Percentiles rank a stretch among this genome's conserved stretches.
phyloP scores from a whole-genome alignment of 2,113 vertebrate genomes.

The Alces alces region DNA sequence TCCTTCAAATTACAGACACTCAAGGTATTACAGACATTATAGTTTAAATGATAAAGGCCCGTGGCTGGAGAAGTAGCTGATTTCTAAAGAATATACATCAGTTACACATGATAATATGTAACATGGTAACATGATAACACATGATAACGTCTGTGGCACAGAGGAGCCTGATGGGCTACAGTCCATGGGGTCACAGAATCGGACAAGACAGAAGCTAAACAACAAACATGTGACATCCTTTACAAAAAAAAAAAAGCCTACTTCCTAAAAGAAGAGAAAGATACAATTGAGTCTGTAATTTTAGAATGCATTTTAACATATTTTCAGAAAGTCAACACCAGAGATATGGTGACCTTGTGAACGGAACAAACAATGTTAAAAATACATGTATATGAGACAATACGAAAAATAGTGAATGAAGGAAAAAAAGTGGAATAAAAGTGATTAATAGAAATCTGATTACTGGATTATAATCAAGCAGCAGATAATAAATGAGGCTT shows the following conservation, averaged over 20 bases:
- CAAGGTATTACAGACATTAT: background rate
- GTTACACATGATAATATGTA: background rate
- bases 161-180: background rate
- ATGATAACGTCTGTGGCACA: background rate
- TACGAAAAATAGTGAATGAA: background rate
- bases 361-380: background rate
- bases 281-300: background rate
- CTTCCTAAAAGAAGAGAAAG: background rate
- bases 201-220: background rate
- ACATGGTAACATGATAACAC: background rate
- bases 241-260: background rate
- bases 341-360: background rate
- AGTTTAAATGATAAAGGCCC: background rate
- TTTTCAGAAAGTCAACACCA: background rate
- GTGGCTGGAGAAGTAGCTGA: background rate
- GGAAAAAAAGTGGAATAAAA: background rate
- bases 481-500: slow-evolving; percentile 28
- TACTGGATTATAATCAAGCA: slow-evolving; percentile 23
- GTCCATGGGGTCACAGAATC: background rate
- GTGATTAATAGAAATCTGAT: background rate
- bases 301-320: background rate
- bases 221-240: background rate
- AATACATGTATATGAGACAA: background rate
- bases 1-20: background rate
- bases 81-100: background rate